Evolutionary conservation across 1,140 invertebrate genomes (phyloP), one percentile per base, ranked within the genome.

Genomic region (Physella acuta): DNA sequence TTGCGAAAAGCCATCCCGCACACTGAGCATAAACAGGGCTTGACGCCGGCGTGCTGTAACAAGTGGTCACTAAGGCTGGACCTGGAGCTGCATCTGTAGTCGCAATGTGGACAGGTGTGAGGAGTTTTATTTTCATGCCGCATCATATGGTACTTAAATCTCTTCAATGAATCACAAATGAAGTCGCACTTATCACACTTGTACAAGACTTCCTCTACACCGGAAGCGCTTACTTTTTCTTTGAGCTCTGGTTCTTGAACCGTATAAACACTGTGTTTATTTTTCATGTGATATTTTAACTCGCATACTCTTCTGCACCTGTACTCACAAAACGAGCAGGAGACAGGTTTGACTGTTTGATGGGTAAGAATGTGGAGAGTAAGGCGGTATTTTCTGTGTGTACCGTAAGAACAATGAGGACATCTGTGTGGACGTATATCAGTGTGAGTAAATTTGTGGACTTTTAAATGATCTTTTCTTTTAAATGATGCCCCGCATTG

Each of bases 61-160:
- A 61, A 36, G 24, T 61, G 59, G 20, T 61, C 59, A 16, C 34
- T 3, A 24, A 61, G 34, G 36, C 59, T 61, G 34, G 59, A 61
- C 2, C 62, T 24, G 1, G 62, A 64, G 62, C 62, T 64, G 62
- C 62, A 64, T 52, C 52, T 64, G 20, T 64, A 64, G 33, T 64
- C 62, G 36, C 62, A 64, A 20, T 64, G 62, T 17, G 62, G 62
- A 26, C 62, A 64, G 20, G 44, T 3, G 30, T 52, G 62, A 1
- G 62, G 62, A 2, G 62, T 64, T 24, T 64, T 64, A 26, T 64
- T 64, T 1, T 64, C 44, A 28, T 64, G 62, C 3, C 62, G 39
- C 20, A 49, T 28, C 62, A 64, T 64, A 20, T 64, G 62, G 30
- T 64, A 64, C 30, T 64, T 64, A 24, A 64, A 16, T 49, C 62